Evolutionary conservation across 2,888 invertebrate genomes (phyloP).

Genomic region (Philereme vetulata): DNA sequence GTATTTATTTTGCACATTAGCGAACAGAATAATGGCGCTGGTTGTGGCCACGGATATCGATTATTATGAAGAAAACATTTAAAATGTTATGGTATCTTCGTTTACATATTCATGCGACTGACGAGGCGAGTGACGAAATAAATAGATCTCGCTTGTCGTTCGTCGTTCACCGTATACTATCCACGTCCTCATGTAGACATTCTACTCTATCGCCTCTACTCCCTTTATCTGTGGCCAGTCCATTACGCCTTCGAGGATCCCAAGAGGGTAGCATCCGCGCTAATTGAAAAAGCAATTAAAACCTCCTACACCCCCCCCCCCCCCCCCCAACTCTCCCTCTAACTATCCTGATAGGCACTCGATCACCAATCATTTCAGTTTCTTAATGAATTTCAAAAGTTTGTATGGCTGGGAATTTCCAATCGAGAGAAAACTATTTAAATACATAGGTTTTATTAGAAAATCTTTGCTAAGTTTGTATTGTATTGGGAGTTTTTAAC

Average conservation of each 20-base stretch:
- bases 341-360: constrained; percentile 29
- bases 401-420: constrained; percentile 22
- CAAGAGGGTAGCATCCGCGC: constrained; percentile 51
- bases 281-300: constrained; percentile 80
- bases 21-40: too few species aligned
- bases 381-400: constrained; percentile 42
- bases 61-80: too few species aligned
- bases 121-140: too few species aligned
- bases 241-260: constrained; percentile 60
- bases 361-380: constrained; percentile 48
- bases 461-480: neutral
- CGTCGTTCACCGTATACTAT: too few species aligned
- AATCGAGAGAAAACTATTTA: constrained; percentile 3
- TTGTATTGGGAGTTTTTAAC: too few species aligned
- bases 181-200: too few species aligned
- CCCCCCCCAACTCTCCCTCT: constrained; percentile 35
- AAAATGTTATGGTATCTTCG: too few species aligned
- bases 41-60: too few species aligned
- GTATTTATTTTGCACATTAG: too few species aligned
- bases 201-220: constrained; percentile 25
- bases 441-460: neutral
- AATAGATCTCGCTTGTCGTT: too few species aligned
- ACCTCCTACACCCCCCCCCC: constrained; percentile 37
- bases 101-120: too few species aligned
- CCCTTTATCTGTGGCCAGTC: constrained; percentile 48